Conservation (phyloP, 2,888 invertebrate genomes). For the Timema podura region DNA sequence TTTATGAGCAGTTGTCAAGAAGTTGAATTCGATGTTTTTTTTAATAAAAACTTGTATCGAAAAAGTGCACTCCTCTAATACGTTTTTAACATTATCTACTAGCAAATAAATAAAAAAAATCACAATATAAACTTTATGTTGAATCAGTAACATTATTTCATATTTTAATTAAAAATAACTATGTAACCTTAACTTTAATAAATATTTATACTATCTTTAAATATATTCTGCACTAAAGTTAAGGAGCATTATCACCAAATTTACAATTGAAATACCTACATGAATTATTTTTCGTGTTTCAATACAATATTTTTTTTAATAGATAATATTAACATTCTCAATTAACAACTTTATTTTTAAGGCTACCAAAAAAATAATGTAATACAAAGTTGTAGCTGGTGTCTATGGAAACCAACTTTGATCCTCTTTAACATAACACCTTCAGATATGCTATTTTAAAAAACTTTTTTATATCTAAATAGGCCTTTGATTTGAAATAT, state of each 20-base stretch:
- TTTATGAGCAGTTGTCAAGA: conserved; percentile 7
- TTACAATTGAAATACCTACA: no score
- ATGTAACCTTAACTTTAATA: conserved; percentile 5
- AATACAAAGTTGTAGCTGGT: neutral
- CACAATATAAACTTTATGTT: conserved; percentile 12
- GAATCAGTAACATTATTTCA: conserved; percentile 10
- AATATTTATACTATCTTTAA: conserved; percentile 6
- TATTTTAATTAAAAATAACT: conserved; percentile 6
- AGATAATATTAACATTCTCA: neutral
- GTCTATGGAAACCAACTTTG: conserved; percentile 1
- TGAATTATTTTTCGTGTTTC: no score
- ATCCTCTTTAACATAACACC: conserved; percentile 6
- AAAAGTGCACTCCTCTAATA: conserved; percentile 1
- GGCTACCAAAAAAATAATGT: neutral
- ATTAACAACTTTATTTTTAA: conserved; percentile 5
- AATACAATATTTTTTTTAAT: neutral
- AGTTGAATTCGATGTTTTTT: neutral
- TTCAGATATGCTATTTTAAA: conserved; percentile 27
- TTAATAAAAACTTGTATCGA: conserved; percentile 14
- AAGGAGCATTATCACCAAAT: neutral
- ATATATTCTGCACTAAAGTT: conserved; percentile 1
- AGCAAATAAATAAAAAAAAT: neutral
- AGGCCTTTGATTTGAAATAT: conserved; percentile 30
- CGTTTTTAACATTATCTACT: neutral
- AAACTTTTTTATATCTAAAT: conserved; percentile 28